Percentiles rank a stretch among this genome's conserved stretches.
phyloP scores from a whole-genome alignment of 2,888 invertebrate species.

The Agelastica alni region DNA sequence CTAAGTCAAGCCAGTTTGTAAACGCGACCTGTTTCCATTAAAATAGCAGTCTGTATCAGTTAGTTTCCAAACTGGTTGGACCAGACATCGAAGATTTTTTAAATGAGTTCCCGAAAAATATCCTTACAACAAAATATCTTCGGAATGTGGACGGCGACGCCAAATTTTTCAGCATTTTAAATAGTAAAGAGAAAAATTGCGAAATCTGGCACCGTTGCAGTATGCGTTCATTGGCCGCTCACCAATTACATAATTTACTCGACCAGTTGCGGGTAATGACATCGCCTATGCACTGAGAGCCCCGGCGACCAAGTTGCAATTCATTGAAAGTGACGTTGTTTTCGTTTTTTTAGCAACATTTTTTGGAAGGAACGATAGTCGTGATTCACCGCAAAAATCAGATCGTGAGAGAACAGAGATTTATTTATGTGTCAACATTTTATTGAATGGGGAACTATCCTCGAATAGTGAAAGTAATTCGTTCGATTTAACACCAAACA shows the following conservation, averaged over 20 bases:
- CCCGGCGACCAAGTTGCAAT: not conserved
- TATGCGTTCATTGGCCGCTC: conserved; percentile 57
- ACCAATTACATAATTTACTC: conserved; percentile 56
- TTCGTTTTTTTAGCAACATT: conserved; percentile 30
- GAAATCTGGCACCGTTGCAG: conserved; percentile 41
- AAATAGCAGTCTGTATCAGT: too few species aligned
- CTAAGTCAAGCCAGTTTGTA: too few species aligned
- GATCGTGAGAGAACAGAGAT: not conserved
- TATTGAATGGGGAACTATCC: not conserved
- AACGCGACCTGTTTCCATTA: too few species aligned
- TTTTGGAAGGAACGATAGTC: conserved; percentile 1
- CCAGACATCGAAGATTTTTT: too few species aligned
- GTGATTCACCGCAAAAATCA: conserved; percentile 1
- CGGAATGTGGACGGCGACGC: too few species aligned
- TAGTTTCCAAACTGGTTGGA: too few species aligned
- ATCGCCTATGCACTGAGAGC: conserved; percentile 38
- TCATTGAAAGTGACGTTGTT: conserved; percentile 21
- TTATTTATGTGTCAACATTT: not conserved
- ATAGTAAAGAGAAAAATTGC: conserved; percentile 2
- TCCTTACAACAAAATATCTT: too few species aligned
- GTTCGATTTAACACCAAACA: too few species aligned
- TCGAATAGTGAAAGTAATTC: too few species aligned
- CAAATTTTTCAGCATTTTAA: too few species aligned
- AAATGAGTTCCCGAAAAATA: too few species aligned
- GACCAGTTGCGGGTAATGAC: conserved; percentile 56